A percentile compares a stretch with the other conserved stretches of the same genome.
Conservation (phyloP, 2,888 invertebrate genomes). For the Gonocerus acuteangulatus region DNA sequence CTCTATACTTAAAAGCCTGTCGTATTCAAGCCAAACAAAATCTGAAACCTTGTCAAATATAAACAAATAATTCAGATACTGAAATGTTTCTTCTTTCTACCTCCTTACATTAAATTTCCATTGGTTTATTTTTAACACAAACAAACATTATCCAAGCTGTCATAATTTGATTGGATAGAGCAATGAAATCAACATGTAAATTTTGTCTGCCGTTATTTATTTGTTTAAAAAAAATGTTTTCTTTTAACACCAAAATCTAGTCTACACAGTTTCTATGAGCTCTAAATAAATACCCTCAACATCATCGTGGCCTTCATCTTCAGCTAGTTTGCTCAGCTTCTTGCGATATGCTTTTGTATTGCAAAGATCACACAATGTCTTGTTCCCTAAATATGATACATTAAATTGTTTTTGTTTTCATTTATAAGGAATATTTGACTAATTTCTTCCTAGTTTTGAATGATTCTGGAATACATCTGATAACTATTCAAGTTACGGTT, state of each 20-base stretch:
- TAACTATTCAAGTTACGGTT: no score
- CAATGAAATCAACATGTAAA: no score
- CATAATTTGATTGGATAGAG: slow-evolving; percentile 18
- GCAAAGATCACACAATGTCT: slow-evolving; percentile 81
- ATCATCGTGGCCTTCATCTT: slow-evolving; percentile 40
- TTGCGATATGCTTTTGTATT: slow-evolving; percentile 66
- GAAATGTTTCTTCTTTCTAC: no score
- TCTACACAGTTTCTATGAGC: slow-evolving; percentile 13
- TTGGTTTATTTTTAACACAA: neutral
- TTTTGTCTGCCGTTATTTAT: no score
- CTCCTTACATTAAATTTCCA: no score
- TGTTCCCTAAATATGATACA: slow-evolving; percentile 65
- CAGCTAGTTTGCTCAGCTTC: slow-evolving; percentile 38
- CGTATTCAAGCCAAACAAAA: no score
- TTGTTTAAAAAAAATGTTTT: no score
- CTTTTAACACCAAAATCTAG: slow-evolving; percentile 5
- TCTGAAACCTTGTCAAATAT: no score
- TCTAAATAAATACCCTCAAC: slow-evolving; percentile 32
- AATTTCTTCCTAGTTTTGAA: no score
- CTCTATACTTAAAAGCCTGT: no score
- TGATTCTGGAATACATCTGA: no score
- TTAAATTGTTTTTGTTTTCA: slow-evolving; percentile 5
- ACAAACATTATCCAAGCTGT: slow-evolving; percentile 20
- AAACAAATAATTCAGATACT: no score
- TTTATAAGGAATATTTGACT: slow-evolving; percentile 1